Evolutionary conservation across 2,888 invertebrate species (phyloP), one percentile per base, ranked within the genome.

Genomic region (Tetropium fuscum): DNA sequence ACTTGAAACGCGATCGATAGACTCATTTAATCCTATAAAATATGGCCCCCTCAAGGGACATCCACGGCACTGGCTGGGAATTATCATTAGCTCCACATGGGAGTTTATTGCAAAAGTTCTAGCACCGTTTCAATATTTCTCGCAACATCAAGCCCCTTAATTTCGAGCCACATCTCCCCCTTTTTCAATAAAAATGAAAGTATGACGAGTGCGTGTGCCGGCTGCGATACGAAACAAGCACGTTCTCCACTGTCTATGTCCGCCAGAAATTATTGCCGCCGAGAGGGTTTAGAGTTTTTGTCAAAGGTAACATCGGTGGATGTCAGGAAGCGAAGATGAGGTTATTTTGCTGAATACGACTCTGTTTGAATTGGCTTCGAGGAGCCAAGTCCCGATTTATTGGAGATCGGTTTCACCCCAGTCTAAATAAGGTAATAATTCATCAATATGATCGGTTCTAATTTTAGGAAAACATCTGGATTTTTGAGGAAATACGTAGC

Each of bases 181-280:
- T 36, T 64, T 68, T 68, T 66, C 68, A 70, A 70, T 70, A 70
- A 68, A 70, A 70, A 66, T 66, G 60, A 62, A 65, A 65, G 63
- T 67, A 63, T 65, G 65, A 60, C 58, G 57, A 58, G 57, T 58
- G 66, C 66, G 66, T 64, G 66, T 66, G 62, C 41, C 53, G 64
- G 36, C 44, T 64, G 60, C 53, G 63, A 65, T 67, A 25, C 53
- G n/a, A 25, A 40, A 64, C 64, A 61, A 64, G 65, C n/a, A 60
- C 49, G 43, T 38, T 43, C 53, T 19, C 18, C 47, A 13, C 10
- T 20, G 36, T 32, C 45, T 32, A 40, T 45, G 36, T 38, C 27
- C 11, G 10, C 44, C 27, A 38, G 25, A 58, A 38, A 58, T n/a
- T 45, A 30, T 13, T 43, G 30, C 20, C 15, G 45, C 16, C 8